Evolutionary conservation across 2,888 invertebrate genomes (phyloP).

Genomic region (Lathronympha strigana): DNA sequence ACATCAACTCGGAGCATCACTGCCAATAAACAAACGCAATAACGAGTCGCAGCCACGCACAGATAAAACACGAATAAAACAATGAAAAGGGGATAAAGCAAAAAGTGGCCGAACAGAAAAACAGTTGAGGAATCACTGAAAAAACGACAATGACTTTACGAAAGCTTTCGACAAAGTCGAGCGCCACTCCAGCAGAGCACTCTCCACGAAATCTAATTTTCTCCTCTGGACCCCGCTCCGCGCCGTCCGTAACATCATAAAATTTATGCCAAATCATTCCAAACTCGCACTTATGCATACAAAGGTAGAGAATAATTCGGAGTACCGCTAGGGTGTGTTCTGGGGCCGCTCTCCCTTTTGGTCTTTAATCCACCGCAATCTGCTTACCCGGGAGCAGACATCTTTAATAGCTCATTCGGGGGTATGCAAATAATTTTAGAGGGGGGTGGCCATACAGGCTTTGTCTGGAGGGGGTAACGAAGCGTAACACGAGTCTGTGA

Average conservation of each 20-base stretch:
- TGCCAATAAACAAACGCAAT: constrained; percentile 58
- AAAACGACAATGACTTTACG: constrained; percentile 65
- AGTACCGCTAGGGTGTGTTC: constrained; percentile 59
- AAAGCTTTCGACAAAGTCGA: constrained; percentile 79
- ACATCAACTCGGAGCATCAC: constrained; percentile 56
- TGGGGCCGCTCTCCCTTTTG: constrained; percentile 70
- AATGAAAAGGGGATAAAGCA: constrained; percentile 64
- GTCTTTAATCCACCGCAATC: constrained; percentile 84
- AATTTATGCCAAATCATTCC: constrained; percentile 65
- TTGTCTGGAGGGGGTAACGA: constrained; percentile 81
- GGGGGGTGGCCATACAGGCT: constrained; percentile 75
- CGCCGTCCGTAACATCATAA: constrained; percentile 71
- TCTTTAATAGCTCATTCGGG: constrained; percentile 84
- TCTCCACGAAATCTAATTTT: constrained; percentile 81
- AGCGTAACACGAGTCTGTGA: constrained; percentile 78
- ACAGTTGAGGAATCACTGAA: constrained; percentile 72
- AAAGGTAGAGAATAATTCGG: constrained; percentile 68
- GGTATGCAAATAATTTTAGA: constrained; percentile 82
- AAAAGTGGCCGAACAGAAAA: constrained; percentile 74
- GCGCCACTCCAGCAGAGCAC: constrained; percentile 67
- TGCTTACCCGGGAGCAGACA: constrained; percentile 80
- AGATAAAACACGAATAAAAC: constrained; percentile 67
- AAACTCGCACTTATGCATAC: constrained; percentile 74
- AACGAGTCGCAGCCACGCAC: constrained; percentile 58
- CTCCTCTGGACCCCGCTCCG: constrained; percentile 70